These are phyloP conservation scores for Drosophila bocqueti DNA, from an alignment of 1,140 invertebrate species.

Conservation along the genomic window DNA sequence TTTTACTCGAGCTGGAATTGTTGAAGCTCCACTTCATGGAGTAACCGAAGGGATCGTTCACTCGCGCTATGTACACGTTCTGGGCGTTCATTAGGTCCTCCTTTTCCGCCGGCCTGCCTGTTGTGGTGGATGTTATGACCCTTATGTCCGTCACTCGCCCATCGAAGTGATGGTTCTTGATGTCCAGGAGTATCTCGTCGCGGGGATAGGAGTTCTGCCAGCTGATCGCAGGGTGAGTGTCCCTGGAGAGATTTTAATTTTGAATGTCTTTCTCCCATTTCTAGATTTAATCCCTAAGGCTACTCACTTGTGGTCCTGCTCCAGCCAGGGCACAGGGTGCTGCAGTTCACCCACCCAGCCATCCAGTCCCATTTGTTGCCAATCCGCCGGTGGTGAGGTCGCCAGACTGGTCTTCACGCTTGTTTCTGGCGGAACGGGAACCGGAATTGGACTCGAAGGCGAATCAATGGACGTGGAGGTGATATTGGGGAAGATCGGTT, in stretches of 20 bases:
- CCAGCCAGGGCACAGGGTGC: constrained; percentile 32
- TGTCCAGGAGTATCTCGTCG: constrained; percentile 54
- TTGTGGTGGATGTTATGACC: constrained; percentile 24
- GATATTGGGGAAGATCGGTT: constrained; percentile 77
- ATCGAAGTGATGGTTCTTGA: constrained; percentile 51
- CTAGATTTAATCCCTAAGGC: too few species aligned
- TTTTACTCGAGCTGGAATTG: constrained; percentile 48
- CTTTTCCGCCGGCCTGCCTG: constrained; percentile 21
- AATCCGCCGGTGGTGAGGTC: constrained; percentile 23
- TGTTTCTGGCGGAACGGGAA: constrained; percentile 14
- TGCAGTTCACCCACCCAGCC: constrained; percentile 76
- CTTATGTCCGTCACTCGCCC: constrained; percentile 60
- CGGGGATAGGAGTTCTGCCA: constrained; percentile 55
- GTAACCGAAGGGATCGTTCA: constrained; percentile 84
- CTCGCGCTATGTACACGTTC: constrained; percentile 77
- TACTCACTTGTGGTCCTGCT: constrained; percentile 58
- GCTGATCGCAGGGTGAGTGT: constrained; percentile 8
- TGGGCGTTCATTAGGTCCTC: constrained; percentile 54
- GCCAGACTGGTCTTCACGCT: constrained; percentile 47
- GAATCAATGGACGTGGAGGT: constrained; percentile 18
- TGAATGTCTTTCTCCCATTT: not conserved
- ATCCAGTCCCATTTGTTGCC: constrained; percentile 66
- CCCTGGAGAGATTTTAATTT: constrained; percentile 17
- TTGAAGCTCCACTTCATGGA: constrained; percentile 79
- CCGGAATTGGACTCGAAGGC: not conserved